Evolutionary conservation across 2,113 vertebrate genomes (phyloP).

Genomic region (Nymphicus hollandicus): DNA sequence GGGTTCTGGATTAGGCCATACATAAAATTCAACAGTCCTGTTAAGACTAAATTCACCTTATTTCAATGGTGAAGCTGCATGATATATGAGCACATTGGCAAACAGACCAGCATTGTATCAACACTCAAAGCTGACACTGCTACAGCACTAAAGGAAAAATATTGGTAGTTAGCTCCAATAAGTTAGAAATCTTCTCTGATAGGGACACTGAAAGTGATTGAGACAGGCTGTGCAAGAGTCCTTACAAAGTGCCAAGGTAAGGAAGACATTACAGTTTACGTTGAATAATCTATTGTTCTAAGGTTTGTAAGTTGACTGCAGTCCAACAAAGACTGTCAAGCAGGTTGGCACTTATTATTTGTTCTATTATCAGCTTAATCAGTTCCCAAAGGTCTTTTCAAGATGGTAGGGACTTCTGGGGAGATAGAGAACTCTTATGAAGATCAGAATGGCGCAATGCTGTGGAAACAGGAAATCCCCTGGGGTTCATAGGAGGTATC

Average conservation of each 20-base stretch:
- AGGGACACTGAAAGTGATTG: neutral
- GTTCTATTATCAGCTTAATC: neutral
- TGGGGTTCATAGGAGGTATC: neutral
- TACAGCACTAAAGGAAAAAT: conserved; percentile 34
- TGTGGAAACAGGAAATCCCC: neutral
- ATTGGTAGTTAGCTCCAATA: conserved; percentile 8
- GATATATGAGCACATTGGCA: neutral
- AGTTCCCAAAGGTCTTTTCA: neutral
- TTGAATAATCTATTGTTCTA: neutral
- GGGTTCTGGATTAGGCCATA: neutral
- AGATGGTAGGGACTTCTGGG: neutral
- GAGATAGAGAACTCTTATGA: neutral
- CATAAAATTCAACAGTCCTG: neutral
- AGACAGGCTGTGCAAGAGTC: neutral
- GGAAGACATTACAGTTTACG: neutral
- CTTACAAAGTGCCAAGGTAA: neutral
- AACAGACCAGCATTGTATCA: neutral
- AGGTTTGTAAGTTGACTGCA: neutral
- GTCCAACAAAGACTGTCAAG: neutral
- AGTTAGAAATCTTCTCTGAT: conserved; percentile 7
- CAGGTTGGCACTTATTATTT: neutral
- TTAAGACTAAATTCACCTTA: neutral
- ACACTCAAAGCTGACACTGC: conserved; percentile 4
- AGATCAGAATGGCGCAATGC: neutral
- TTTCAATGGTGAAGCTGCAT: neutral